Percentiles rank a stretch among this genome's conserved stretches.
Evolutionary conservation across 2,888 invertebrate species (phyloP).

Genomic region (Cloeon dipterum): DNA sequence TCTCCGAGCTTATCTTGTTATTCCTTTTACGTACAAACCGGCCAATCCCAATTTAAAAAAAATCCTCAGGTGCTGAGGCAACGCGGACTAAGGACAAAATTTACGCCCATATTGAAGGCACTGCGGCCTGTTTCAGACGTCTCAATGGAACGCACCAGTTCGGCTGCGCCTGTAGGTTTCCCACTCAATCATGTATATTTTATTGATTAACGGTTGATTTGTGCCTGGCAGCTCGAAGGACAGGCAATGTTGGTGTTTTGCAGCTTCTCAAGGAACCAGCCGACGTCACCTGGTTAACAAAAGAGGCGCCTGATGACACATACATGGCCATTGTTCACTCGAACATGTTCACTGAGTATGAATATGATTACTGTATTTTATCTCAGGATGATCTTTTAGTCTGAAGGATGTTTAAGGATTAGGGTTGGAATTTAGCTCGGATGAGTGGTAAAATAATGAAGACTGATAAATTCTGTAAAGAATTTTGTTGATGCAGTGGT

Average conservation of each 20-base stretch:
- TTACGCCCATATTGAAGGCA: slow-evolving; percentile 47
- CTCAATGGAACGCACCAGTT: slow-evolving; percentile 88
- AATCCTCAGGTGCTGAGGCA: neutral
- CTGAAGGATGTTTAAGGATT: neutral
- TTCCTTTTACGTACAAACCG: too few species aligned
- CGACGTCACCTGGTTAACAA: slow-evolving; percentile 53
- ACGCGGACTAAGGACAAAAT: slow-evolving; percentile 51
- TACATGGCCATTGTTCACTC: slow-evolving; percentile 55
- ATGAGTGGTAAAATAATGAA: too few species aligned
- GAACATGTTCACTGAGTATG: slow-evolving; percentile 29
- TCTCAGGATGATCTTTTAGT: neutral
- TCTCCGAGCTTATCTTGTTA: too few species aligned
- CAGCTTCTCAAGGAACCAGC: slow-evolving; percentile 37
- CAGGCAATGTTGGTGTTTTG: slow-evolving; percentile 67
- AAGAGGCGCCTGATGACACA: slow-evolving; percentile 42
- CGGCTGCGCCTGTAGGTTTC: slow-evolving; percentile 73
- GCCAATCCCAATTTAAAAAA: too few species aligned
- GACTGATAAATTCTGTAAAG: too few species aligned
- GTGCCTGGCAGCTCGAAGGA: slow-evolving; percentile 33
- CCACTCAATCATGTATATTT: neutral
- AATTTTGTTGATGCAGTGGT: too few species aligned
- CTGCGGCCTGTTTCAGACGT: slow-evolving; percentile 63
- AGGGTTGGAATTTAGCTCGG: too few species aligned
- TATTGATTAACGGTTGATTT: neutral
- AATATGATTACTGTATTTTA: too few species aligned